phyloP scores from a whole-genome alignment of 2,113 vertebrate species.

The Charadrius vociferus region DNA sequence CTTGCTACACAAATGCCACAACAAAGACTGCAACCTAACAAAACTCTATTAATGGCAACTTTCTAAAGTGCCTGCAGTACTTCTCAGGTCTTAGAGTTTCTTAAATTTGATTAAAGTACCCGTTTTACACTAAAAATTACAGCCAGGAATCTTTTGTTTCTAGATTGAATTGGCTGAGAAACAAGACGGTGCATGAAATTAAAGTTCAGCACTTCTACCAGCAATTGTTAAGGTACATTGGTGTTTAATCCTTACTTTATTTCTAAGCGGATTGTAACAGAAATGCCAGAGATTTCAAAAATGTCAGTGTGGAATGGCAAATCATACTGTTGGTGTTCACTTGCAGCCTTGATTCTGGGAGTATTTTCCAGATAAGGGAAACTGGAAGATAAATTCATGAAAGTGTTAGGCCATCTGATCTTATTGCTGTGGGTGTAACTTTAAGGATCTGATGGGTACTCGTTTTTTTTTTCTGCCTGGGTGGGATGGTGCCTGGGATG shows the following conservation, averaged over 20 bases:
- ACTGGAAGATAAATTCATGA: background rate
- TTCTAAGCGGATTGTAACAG: background rate
- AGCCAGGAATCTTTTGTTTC: background rate
- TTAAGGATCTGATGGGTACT: background rate
- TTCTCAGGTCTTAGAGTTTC: background rate
- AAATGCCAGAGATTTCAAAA: background rate
- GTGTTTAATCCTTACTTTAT: background rate
- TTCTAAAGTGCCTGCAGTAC: background rate
- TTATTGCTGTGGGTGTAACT: background rate
- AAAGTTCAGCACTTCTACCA: slow-evolving; percentile 87
- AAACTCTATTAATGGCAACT: background rate
- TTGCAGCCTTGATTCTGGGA: background rate
- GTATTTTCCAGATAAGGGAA: background rate
- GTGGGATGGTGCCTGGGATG: background rate
- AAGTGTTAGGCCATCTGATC: background rate
- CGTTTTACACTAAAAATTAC: background rate
- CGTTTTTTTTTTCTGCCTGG: background rate
- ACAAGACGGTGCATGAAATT: slow-evolving; percentile 80
- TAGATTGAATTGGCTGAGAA: slow-evolving; percentile 81
- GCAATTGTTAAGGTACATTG: slow-evolving; percentile 84
- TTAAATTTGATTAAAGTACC: background rate
- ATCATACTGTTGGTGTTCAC: fast-evolving
- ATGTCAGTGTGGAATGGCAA: background rate
- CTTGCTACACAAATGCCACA: background rate
- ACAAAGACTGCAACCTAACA: background rate